phyloP scores from a whole-genome alignment of 2,113 vertebrate genomes.

The Psophia crepitans region DNA sequence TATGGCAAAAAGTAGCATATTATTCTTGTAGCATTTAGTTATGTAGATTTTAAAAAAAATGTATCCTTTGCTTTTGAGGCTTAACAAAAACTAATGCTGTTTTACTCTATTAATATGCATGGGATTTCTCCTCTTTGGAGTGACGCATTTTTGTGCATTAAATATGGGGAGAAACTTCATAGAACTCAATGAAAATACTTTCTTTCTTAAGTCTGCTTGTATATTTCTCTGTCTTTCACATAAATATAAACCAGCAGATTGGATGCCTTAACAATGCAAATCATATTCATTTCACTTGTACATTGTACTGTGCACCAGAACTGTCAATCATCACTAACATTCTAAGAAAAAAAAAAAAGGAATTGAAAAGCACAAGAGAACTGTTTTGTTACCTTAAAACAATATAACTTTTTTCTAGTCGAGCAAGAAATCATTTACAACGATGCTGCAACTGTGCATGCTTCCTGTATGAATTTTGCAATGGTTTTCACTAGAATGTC shows the following conservation, averaged over 20 bases:
- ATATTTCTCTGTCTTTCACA: constrained; percentile 91
- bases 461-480: constrained; percentile 80
- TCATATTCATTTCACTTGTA: constrained; percentile 96
- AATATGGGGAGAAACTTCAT: constrained; percentile 85
- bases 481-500: constrained; percentile 80
- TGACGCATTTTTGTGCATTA: constrained; percentile 89
- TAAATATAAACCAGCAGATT: constrained; percentile 99
- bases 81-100: constrained; percentile 87
- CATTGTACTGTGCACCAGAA: constrained; percentile 92
- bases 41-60: constrained; percentile 88
- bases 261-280: constrained; percentile 99
- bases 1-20: constrained; percentile 95
- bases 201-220: constrained; percentile 92
- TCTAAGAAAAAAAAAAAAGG: constrained; percentile 80
- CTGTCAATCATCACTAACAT: constrained; percentile 91
- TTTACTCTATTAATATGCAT: constrained; percentile 97
- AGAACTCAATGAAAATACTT: constrained; percentile 87
- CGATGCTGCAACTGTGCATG: constrained; percentile 83
- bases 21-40: constrained; percentile 96
- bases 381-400: constrained; percentile 87
- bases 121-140: constrained; percentile 86
- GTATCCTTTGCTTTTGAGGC: constrained; percentile 92
- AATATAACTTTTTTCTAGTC: constrained; percentile 85
- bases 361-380: constrained; percentile 97
- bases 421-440: constrained; percentile 79